A percentile compares a stretch with the other conserved stretches of the same genome.
Evolutionary conservation across 1,140 invertebrate genomes (phyloP).

Genomic region (Sweltsa coloradensis): DNA sequence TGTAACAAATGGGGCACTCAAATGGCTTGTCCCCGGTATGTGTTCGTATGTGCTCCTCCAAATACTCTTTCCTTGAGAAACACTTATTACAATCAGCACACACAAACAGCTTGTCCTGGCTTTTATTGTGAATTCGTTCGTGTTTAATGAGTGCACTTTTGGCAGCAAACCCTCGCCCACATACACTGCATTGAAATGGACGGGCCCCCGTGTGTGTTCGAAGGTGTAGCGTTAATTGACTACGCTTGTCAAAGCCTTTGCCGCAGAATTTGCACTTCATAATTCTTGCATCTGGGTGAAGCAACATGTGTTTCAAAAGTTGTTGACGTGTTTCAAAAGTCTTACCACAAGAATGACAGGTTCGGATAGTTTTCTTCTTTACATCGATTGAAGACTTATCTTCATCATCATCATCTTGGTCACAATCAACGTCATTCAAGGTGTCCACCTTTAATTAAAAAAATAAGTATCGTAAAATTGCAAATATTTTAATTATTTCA

Average conservation of each 20-base stretch:
- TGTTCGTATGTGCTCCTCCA: conserved; percentile 50
- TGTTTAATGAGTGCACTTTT: conserved; percentile 12
- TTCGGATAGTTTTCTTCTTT: too few relatives aligned
- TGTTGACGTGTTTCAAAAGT: too few relatives aligned
- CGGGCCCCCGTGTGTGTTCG: conserved; percentile 7
- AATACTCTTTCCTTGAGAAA: conserved; percentile 13
- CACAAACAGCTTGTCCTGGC: conserved; percentile 1
- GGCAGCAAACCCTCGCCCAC: conserved; percentile 8
- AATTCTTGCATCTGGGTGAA: conserved; percentile 8
- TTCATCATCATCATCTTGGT: too few relatives aligned
- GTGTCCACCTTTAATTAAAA: too few relatives aligned
- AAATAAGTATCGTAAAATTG: too few relatives aligned
- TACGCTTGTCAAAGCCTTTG: conserved; percentile 9
- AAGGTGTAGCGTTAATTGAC: conserved; percentile 10
- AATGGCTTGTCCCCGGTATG: conserved; percentile 56
- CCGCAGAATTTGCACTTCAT: conserved; percentile 12
- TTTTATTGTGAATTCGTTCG: neutral
- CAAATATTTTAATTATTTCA: too few relatives aligned
- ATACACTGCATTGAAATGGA: conserved; percentile 11
- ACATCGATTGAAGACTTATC: too few relatives aligned
- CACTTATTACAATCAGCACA: conserved; percentile 11
- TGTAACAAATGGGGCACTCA: conserved; percentile 19
- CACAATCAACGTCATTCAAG: too few relatives aligned
- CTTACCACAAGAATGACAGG: too few relatives aligned
- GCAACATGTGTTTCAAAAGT: conserved; percentile 9